phyloP scores from a whole-genome alignment of 2,113 vertebrate genomes.

The Gobius niger region DNA sequence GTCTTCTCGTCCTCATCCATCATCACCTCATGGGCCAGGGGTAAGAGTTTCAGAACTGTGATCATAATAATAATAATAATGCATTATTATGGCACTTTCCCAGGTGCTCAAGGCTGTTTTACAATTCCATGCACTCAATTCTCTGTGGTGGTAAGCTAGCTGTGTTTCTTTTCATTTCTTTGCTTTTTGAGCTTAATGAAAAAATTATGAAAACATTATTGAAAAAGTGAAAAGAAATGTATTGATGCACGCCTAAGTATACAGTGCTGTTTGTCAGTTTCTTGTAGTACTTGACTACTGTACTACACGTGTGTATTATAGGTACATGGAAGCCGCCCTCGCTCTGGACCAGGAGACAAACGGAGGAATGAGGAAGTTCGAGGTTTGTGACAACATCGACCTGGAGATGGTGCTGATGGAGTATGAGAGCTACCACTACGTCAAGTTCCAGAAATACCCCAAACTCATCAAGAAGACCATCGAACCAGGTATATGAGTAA shows the following conservation, averaged over 20 bases:
- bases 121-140: no score
- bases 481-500: slow-evolving; percentile 73
- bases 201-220: no score
- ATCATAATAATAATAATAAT: no score
- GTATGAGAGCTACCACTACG: slow-evolving; percentile 94
- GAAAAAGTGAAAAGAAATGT: no score
- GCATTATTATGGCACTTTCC: no score
- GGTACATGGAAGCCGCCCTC: slow-evolving; percentile 83
- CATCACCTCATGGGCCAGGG: slow-evolving; percentile 90
- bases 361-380: slow-evolving; percentile 80
- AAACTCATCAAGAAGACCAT: slow-evolving; percentile 85
- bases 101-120: no score
- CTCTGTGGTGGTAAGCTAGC: no score
- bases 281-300: no score
- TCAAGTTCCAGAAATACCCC: slow-evolving; percentile 94
- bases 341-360: slow-evolving; percentile 89
- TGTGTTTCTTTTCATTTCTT: no score
- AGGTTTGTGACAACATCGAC: slow-evolving; percentile 95
- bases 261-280: no score
- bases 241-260: no score
- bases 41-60: slow-evolving; percentile 71
- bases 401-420: slow-evolving; percentile 95
- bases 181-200: no score
- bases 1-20: slow-evolving; percentile 89
- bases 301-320: slow-evolving; percentile 45